Base-by-base conservation (phyloP, 1,140 invertebrate species). In the Cotesia vestalis region DNA sequence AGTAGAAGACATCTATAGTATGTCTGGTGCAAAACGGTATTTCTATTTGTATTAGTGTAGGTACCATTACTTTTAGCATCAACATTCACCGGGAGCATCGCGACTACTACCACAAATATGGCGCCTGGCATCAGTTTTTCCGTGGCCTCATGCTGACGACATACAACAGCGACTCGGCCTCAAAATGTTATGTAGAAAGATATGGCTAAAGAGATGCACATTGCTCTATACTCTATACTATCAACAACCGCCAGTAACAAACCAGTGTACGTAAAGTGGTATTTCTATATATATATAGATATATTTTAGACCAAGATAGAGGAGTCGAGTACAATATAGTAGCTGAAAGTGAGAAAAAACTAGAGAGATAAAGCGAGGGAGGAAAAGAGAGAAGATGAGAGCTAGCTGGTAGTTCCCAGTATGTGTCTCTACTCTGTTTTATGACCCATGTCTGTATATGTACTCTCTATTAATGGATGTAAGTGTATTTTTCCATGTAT, bases 71-170 rank as follows among this genome's bases (percentile, higher is more conserved):
- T 46, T 46, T 5, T 46, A 46, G 40, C 40, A 46, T 46, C 40
- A 46, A 46, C 40, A 46, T 46, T 46, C 40, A 46, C 6, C 40
- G 40, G 40, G 5, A 46, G 40, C 6, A 46, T 46, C 40, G 40
- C 40, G 8, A 46, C 40, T 46, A 46, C 40, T 79, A 84, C 84
- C 85, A 84, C 85, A 86, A 86, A 86, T 87, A 87, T 87, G 84
- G 85, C 85, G 85, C 83, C 84, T 85, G 80, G 78, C 79, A 81
- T 78, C 83, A 79, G 80, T 86, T 87, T 84, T 79, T 82, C 82
- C 40, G 40, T 46, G 40, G 4, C 40, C 40, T 46, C 40, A 46
- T 46, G 40, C 40, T 46, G 40, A 46, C 40, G 40, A 46, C 35
- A 20, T 12, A 72, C 60, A 35, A 73, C 38, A 36, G 66, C 67